phyloP scores from a whole-genome alignment of 2,888 invertebrate species.

The Rutpela maculata region DNA sequence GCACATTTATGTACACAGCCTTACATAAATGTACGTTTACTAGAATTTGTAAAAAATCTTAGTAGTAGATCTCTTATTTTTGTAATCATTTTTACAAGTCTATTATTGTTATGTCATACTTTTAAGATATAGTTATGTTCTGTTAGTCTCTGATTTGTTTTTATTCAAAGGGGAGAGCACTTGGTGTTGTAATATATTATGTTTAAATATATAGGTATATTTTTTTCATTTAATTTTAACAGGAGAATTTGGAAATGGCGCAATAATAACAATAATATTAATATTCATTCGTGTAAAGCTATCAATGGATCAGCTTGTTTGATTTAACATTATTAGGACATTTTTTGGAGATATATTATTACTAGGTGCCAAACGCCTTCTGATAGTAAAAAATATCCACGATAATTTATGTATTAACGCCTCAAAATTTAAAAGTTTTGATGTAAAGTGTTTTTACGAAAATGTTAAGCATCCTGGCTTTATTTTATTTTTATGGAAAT shows the following conservation, averaged over 20 bases:
- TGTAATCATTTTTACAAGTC: constrained; percentile 2
- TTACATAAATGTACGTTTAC: constrained; percentile 46
- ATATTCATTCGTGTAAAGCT: too few relatives aligned
- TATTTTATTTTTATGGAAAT: too few relatives aligned
- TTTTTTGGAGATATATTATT: too few relatives aligned
- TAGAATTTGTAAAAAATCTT: not conserved
- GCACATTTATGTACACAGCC: constrained; percentile 52
- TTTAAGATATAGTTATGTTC: not conserved
- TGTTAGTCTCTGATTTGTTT: not conserved
- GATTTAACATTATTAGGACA: too few relatives aligned
- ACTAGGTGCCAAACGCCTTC: too few relatives aligned
- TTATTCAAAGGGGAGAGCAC: not conserved
- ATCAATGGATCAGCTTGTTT: too few relatives aligned
- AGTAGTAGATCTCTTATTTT: constrained; percentile 8
- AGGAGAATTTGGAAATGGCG: not conserved
- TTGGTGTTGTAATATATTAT: not conserved
- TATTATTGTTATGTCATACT: not conserved
- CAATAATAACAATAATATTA: too few relatives aligned
- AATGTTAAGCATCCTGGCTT: too few relatives aligned
- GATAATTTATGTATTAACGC: too few relatives aligned
- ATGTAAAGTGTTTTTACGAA: too few relatives aligned
- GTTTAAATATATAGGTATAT: not conserved
- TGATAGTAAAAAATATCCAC: too few relatives aligned
- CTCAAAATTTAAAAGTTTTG: too few relatives aligned
- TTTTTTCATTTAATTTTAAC: not conserved